These are phyloP conservation scores for Cisticola juncidis DNA, from an alignment of 2,113 vertebrate genomes.

Conservation along the genomic window DNA sequence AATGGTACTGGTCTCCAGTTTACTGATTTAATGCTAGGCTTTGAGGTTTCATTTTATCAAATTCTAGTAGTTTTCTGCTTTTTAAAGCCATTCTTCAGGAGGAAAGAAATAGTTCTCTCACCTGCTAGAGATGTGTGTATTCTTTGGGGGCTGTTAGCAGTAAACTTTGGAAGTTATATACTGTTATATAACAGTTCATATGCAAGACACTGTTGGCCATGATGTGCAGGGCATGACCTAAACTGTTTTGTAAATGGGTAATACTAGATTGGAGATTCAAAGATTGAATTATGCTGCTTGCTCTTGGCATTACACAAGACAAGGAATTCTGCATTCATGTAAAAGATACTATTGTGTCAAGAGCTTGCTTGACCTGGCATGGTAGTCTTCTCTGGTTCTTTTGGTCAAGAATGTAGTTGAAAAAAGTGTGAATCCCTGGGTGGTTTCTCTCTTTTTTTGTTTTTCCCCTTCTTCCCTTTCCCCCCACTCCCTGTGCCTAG, in stretches of 20 bases:
- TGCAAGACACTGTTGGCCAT: not conserved
- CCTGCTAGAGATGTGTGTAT: not conserved
- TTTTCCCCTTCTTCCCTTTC: not conserved
- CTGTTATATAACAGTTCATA: not conserved
- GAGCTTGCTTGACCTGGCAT: not conserved
- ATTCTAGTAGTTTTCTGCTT: not conserved
- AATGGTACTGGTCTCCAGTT: not conserved
- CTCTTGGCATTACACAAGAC: not conserved
- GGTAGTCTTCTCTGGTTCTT: not conserved
- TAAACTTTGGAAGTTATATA: not conserved
- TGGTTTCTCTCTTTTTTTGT: not conserved
- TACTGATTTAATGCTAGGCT: not conserved
- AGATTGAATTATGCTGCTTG: not conserved
- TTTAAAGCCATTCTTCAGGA: not conserved
- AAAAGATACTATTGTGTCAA: not conserved
- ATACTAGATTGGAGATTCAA: not conserved
- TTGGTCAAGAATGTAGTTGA: not conserved
- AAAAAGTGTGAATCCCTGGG: not conserved
- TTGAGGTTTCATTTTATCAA: not conserved
- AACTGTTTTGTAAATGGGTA: not conserved
- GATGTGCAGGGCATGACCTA: not conserved
- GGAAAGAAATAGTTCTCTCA: not conserved
- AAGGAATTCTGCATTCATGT: not conserved
- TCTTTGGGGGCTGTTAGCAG: not conserved
- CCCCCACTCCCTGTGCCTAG: not conserved